Conservation (phyloP, 2,797 vertebrate species). For the Cichlasoma orientale region DNA sequence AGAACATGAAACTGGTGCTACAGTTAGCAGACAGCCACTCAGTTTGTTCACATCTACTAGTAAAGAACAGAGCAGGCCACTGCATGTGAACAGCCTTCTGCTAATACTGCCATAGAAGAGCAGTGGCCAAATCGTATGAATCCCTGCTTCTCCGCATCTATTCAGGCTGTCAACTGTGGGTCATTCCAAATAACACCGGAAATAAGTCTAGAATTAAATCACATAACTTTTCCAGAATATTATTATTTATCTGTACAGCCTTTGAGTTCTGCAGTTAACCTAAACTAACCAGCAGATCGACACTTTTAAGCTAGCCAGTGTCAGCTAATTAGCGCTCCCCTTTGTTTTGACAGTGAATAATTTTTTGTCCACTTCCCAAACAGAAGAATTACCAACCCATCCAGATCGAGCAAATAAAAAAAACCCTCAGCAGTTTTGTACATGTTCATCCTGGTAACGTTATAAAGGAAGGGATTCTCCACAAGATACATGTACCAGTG, state of each 20-base stretch:
- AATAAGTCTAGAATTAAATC: no score
- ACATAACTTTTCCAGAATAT: no score
- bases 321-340: background rate
- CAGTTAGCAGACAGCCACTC: background rate
- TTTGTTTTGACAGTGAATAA: background rate
- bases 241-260: no score
- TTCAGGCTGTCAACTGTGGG: background rate
- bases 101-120: background rate
- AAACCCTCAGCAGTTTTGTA: background rate
- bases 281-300: background rate
- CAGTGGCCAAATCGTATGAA: background rate
- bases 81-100: background rate
- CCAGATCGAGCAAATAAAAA: background rate
- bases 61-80: background rate
- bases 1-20: background rate
- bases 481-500: background rate
- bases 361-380: background rate
- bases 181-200: background rate
- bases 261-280: no score
- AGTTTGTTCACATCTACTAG: background rate
- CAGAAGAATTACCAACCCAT: background rate
- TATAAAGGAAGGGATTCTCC: background rate
- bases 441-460: background rate
- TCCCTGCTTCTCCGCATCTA: background rate
- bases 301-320: background rate